Percentiles rank a stretch among this genome's conserved stretches.
Evolutionary conservation across 2,113 vertebrate genomes (phyloP).

Genomic region (Pterocles burchelli): DNA sequence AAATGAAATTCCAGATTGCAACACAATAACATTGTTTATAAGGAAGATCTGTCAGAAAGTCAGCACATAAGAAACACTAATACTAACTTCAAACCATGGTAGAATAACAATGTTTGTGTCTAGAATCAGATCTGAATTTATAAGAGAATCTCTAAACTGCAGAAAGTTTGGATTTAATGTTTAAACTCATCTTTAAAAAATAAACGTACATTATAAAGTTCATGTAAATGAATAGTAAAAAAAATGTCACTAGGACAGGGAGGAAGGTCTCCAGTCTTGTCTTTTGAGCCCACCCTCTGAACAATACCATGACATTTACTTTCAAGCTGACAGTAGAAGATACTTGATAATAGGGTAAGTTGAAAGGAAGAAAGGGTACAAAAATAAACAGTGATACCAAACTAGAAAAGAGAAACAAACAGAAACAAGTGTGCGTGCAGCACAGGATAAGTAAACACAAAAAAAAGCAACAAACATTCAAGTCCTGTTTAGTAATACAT

Average conservation of each 20-base stretch:
- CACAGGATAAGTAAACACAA: background rate
- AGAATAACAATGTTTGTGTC: background rate
- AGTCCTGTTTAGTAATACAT: background rate
- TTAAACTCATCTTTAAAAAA: background rate
- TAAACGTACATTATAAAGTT: background rate
- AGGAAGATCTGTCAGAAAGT: background rate
- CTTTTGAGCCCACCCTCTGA: background rate
- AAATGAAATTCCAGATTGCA: constrained; percentile 46
- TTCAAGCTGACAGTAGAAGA: background rate
- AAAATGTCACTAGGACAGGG: background rate
- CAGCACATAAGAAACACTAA: background rate
- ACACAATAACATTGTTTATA: background rate
- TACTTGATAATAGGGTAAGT: background rate
- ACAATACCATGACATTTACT: background rate
- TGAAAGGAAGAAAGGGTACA: background rate
- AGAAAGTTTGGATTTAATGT: background rate
- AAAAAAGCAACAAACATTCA: background rate
- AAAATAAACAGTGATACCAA: background rate
- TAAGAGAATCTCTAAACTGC: background rate
- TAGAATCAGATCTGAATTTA: background rate
- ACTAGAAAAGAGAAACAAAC: background rate
- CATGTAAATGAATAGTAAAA: background rate
- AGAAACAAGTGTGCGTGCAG: background rate
- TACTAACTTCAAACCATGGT: background rate
- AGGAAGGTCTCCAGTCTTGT: background rate